Base-by-base conservation (phyloP, 2,888 invertebrate species). In the Monoplex corrugatus region DNA sequence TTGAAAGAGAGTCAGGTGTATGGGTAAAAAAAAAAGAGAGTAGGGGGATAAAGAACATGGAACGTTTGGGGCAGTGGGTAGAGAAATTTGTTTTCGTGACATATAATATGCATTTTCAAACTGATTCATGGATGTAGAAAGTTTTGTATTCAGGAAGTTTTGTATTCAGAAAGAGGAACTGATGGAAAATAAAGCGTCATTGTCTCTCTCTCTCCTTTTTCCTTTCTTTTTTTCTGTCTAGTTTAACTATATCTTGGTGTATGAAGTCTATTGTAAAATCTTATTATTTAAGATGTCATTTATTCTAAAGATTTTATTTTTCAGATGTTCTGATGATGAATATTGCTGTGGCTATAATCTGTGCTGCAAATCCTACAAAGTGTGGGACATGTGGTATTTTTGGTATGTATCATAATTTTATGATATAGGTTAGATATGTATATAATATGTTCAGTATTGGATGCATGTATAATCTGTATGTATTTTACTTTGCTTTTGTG, bases 301-400 rank as follows among this genome's bases (percentile, higher is more conserved):
- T n/a, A n/a, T n/a, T n/a, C n/a, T n/a, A n/a, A n/a, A n/a, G n/a
- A 23, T 89, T 88, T 83, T 57, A 8, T 88, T 78, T 91, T 92
- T 16, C 90, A 95, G 95, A 89, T 95, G 95, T 90, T 90, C 91
- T 89, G 94, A 94, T 85, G 94, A 94, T 89, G 94, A 95, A 89
- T 95, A 95, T 89, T 95, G 95, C 87, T 95, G 95, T 92, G 95
- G 95, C 32, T 93, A 94, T 86, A 94, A 95, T 89, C 93, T 93
- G 86, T 95, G 95, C 91, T 95, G 95, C 91, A 93, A 94, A 38
- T 95, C 95, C 10, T 95, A 95, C 91, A 94, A 94, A 92, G 95
- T 95, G 2, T 95, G 94, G 95, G 94, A 94, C 84, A 92, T 95
- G n/a, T 95, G 95, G 95, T 95, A 95, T 90, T 95, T 95, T 91